Conservation (phyloP, 2,113 vertebrate genomes). For the Bombycilla garrulus region DNA sequence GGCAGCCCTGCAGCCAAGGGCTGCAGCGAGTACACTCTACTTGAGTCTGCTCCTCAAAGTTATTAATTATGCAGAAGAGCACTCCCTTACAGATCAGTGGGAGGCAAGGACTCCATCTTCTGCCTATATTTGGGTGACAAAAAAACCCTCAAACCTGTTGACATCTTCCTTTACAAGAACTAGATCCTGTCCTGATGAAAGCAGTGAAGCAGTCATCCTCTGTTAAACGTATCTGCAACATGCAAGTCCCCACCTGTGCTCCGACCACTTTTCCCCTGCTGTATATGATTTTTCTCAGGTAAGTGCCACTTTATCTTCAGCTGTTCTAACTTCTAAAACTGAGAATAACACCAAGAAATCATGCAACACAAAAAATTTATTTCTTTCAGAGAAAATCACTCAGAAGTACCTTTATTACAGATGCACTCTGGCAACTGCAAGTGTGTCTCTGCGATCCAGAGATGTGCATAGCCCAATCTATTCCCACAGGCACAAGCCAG, state of each 20-base stretch:
- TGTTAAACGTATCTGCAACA: not conserved
- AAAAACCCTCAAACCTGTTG: fast-evolving
- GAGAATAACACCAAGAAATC: not conserved
- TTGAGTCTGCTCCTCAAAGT: not conserved
- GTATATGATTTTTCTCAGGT: not conserved
- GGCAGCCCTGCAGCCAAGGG: not conserved
- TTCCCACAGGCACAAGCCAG: not conserved
- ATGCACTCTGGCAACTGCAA: not conserved
- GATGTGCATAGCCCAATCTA: not conserved
- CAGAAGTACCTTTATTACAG: not conserved
- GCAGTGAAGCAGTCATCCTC: not conserved
- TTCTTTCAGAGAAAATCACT: not conserved
- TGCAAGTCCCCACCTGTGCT: too few relatives aligned
- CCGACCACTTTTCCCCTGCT: not conserved
- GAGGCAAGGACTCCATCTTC: not conserved
- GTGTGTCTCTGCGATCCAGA: not conserved
- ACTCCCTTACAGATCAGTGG: not conserved
- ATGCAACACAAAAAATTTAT: not conserved
- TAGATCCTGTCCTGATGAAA: not conserved
- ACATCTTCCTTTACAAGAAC: not conserved
- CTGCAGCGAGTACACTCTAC: not conserved
- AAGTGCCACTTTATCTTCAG: not conserved
- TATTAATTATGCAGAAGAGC: not conserved
- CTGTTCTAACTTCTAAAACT: not conserved
- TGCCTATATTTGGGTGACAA: not conserved